Percentiles rank a stretch among this genome's conserved stretches.
Evolutionary conservation across 2,797 vertebrate species (phyloP).

Genomic region (Poeciliopsis turneri): DNA sequence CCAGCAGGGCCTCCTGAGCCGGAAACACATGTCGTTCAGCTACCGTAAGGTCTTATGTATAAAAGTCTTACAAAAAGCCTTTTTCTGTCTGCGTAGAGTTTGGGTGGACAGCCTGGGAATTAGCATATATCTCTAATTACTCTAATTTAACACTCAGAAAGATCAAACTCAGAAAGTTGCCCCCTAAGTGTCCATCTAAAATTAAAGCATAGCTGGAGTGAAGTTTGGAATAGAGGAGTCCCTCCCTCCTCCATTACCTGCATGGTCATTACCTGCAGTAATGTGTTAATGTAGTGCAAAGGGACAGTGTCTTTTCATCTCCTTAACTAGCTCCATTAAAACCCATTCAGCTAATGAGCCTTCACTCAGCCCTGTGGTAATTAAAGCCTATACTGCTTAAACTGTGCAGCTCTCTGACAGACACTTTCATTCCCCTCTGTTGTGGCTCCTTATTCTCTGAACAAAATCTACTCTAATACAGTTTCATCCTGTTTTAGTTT

Average conservation of each 20-base stretch:
- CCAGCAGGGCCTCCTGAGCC: conserved; percentile 28
- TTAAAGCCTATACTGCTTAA: conserved; percentile 59
- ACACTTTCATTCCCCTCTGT: conserved; percentile 49
- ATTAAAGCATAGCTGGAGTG: conserved; percentile 11
- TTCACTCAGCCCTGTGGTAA: conserved; percentile 65
- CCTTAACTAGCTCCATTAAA: conserved; percentile 77
- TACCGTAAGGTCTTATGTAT: conserved; percentile 10
- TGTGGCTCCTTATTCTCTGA: conserved; percentile 32
- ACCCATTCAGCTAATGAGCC: conserved; percentile 77
- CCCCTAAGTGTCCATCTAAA: background rate
- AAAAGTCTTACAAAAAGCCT: conserved; percentile 10
- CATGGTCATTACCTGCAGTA: conserved; percentile 70
- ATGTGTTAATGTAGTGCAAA: conserved; percentile 61
- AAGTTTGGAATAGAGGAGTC: conserved; percentile 21
- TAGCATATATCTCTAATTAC: background rate
- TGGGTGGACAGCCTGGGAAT: conserved; percentile 8
- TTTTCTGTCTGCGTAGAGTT: conserved; percentile 13
- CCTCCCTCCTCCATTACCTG: conserved; percentile 47
- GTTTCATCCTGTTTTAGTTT: background rate
- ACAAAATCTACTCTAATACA: conserved; percentile 7
- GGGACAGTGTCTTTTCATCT: conserved; percentile 70
- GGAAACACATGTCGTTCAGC: conserved; percentile 22
- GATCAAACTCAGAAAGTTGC: conserved; percentile 3
- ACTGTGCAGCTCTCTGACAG: conserved; percentile 45
- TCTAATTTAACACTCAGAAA: conserved; percentile 10